These are phyloP conservation scores for Portunus trituberculatus DNA, from an alignment of 1,140 invertebrate species.

Conservation along the genomic window DNA sequence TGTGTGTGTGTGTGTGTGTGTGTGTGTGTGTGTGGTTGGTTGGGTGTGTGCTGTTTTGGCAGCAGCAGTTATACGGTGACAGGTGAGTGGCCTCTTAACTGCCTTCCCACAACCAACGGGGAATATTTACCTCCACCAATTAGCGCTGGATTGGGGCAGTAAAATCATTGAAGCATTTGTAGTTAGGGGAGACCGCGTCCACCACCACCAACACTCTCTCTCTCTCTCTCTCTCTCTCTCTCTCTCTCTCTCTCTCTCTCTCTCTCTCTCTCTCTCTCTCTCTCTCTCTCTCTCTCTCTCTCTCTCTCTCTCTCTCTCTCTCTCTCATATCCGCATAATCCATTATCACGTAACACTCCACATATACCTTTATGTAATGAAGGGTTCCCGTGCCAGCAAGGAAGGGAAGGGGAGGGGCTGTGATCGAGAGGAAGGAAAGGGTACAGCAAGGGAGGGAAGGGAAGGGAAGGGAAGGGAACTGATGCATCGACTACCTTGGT, in stretches of 20 bases:
- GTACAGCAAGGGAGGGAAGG: neutral
- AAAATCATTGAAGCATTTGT: slow-evolving; percentile 51
- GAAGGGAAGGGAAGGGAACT: slow-evolving; percentile 8
- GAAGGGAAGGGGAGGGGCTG: neutral
- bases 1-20: slow-evolving; percentile 15
- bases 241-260: too few relatives aligned
- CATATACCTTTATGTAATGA: neutral
- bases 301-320: too few relatives aligned
- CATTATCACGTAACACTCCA: too few relatives aligned
- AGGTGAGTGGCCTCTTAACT: slow-evolving; percentile 30
- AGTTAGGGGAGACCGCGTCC: neutral
- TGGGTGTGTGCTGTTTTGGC: neutral
- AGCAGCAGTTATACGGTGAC: neutral
- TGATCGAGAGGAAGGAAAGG: neutral
- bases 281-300: too few relatives aligned
- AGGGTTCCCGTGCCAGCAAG: neutral
- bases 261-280: too few relatives aligned
- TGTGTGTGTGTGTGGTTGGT: neutral
- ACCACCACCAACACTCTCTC: neutral
- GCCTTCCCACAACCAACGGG: neutral
- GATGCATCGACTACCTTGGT: neutral
- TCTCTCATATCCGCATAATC: too few relatives aligned
- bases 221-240: neutral
- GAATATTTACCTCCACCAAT: slow-evolving; percentile 48
- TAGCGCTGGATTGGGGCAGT: slow-evolving; percentile 38